phyloP scores from a whole-genome alignment of 2,797 vertebrate species.

The Arrhamphus sclerolepis region DNA sequence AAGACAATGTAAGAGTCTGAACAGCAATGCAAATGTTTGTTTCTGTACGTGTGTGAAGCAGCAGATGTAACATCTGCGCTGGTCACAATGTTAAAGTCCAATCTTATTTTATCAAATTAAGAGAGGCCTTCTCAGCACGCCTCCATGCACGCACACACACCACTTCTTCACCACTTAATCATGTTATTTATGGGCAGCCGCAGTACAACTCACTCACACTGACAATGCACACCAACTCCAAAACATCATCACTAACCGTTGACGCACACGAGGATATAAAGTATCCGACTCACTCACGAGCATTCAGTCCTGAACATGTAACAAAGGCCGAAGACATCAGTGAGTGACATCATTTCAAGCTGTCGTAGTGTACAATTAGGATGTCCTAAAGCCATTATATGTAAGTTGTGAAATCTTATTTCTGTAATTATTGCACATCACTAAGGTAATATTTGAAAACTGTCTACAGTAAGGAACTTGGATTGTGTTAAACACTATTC shows the following conservation, averaged over 20 bases:
- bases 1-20: not conserved
- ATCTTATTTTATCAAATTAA: constrained; percentile 65
- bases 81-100: constrained; percentile 49
- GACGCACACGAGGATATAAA: not conserved
- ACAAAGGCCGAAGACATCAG: not conserved
- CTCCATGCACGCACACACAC: constrained; percentile 5
- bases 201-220: not conserved
- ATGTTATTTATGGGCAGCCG: constrained; percentile 34
- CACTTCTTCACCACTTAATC: constrained; percentile 58
- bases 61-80: constrained; percentile 40
- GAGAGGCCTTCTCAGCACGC: constrained; percentile 51
- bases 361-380: not conserved
- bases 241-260: not conserved
- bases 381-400: no score
- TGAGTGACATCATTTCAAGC: not conserved
- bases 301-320: not conserved
- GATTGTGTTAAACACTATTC: constrained; percentile 9
- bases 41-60: constrained; percentile 14
- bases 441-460: constrained; percentile 27
- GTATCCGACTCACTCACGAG: not conserved
- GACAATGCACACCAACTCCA: not conserved
- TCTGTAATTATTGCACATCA: constrained; percentile 21
- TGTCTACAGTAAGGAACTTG: constrained; percentile 18
- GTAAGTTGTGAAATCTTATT: constrained; percentile 21
- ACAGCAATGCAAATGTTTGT: not conserved